Base-by-base conservation (phyloP, 2,888 invertebrate genomes). In the Drosophila barbarae region DNA sequence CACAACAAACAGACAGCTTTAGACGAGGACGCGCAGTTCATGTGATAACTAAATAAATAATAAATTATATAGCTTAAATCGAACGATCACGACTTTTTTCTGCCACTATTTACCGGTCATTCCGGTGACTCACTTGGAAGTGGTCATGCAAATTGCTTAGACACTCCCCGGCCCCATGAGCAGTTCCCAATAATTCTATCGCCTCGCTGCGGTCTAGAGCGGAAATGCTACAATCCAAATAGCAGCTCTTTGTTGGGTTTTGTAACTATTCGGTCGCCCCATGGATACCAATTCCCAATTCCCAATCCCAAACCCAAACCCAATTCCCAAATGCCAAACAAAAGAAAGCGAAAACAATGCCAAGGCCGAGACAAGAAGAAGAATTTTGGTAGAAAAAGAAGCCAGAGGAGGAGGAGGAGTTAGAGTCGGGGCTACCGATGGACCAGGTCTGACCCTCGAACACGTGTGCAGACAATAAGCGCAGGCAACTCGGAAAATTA, bases 401-500 rank as follows among this genome's bases (percentile, higher is more conserved):
- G 49, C 51, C 41, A 9, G n/a, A 42, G 41, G 13, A n/a, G 41
- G 23, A 39, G 38, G 65, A 47, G 69, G 60, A 32, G 42, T 42
- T 54, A 70, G 23, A 26, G 59, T 55, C 70, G 61, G 64, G 57
- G 53, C 78, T 78, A 71, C 67, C 68, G 79, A 59, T 30, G 57
- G 35, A 30, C 59, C 68, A 23, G 23, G 23, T 1, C 3, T 23
- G 23, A 23, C 23, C 23, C 69, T 78, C 67, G 82, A 86, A 87
- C 87, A 88, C 88, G 88, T 88, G 88, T 87, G 84, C 85, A 73
- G 69, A 85, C 84, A 86, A 84, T 77, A 76, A 71, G 76, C 71
- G 34, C 41, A 60, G 70, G 52, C 44, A 66, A 71, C 63, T 70
- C 69, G 70, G 73, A 84, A 80, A 80, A 81, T 81, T 85, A 83